Base-by-base conservation (phyloP, 2,888 invertebrate species). In the Graphium colonna region DNA sequence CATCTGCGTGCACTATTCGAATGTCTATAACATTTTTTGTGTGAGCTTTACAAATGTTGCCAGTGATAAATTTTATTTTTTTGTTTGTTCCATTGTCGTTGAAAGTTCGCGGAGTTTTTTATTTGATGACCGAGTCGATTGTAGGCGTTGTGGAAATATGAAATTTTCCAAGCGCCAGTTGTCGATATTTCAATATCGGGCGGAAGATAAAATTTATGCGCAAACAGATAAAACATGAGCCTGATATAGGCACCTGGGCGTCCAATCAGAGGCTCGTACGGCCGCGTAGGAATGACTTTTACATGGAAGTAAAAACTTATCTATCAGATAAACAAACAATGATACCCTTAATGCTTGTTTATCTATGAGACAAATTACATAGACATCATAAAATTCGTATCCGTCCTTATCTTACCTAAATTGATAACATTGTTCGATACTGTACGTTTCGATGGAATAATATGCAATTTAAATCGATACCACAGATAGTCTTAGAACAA, bases 221-320 rank as follows among this genome's bases (percentile, higher is more conserved):
- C 28, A 9, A 17, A 38, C 33, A 43, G 52, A 52, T 52, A 52
- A 52, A 15, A 31, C 31, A 42, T 55, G 60, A 57, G 60, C 60
- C 62, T 60, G 47, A 49, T 49, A 61, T 50, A 55, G 56, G 50
- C 52, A 59, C n/a, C n/a, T n/a, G 41, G 55, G 58, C 57, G 51
- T 57, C 60, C 62, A 62, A 64, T 63, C 60, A 51, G 53, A 42
- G 38, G 13, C 44, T 48, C 42, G 41, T 57, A 52, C 51, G 43
- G 46, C 52, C 58, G 52, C 56, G 46, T 55, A 42, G 44, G 55
- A 33, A 41, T 48, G 52, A 28, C 41, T 51, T 51, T 53, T 59
- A 60, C 51, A 60, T 60, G 53, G 57, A 56, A 52, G 56, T 56
- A 51, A 59, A 55, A 61, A 52, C 47, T 61, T 63, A 64, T 62